Conservation (phyloP, 2,888 invertebrate species). For the Sylvicola fuscatus region DNA sequence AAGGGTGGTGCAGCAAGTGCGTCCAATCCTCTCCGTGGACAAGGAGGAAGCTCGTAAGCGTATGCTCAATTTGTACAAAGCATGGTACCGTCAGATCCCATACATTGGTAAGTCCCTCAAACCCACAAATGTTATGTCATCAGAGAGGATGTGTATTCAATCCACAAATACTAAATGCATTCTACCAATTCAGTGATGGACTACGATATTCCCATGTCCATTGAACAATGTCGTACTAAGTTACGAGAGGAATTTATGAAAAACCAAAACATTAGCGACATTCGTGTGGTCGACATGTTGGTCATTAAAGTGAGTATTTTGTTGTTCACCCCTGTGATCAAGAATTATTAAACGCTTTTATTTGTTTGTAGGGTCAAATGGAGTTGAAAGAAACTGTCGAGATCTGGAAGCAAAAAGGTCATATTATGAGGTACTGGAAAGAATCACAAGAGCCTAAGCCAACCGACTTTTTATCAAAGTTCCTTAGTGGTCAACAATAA, state of each 20-base stretch:
- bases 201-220: conserved; percentile 61
- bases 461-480: conserved; percentile 80
- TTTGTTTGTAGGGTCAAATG: conserved; percentile 66
- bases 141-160: too few relatives aligned
- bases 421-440: conserved; percentile 74
- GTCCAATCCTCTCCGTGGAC: conserved; percentile 67
- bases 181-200: conserved; percentile 44
- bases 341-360: conserved; percentile 4
- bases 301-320: conserved; percentile 57
- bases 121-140: conserved; percentile 7
- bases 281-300: conserved; percentile 78
- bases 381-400: conserved; percentile 72
- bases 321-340: background rate
- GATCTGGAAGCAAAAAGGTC: conserved; percentile 76
- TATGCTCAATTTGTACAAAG: conserved; percentile 74
- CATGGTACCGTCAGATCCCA: conserved; percentile 86
- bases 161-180: too few relatives aligned
- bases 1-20: conserved; percentile 42
- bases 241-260: conserved; percentile 59
- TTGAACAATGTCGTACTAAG: conserved; percentile 45
- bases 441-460: conserved; percentile 70
- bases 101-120: conserved; percentile 61
- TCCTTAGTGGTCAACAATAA: conserved; percentile 37
- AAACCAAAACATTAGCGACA: conserved; percentile 57
- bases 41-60: conserved; percentile 57